These are phyloP conservation scores for Edolisoma coerulescens DNA, from an alignment of 2,113 vertebrate species.

Conservation along the genomic window DNA sequence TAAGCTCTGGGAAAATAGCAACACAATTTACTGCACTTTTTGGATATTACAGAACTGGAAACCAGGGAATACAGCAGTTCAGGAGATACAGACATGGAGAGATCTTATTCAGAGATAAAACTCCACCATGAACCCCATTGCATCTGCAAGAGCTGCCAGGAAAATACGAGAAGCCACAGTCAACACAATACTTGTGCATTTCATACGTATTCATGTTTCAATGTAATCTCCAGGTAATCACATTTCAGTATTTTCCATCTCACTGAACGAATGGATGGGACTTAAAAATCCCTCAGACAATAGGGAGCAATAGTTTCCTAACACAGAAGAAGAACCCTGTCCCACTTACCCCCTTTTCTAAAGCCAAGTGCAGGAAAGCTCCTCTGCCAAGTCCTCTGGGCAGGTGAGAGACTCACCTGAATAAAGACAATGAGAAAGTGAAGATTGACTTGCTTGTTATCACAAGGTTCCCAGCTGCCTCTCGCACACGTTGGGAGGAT, in stretches of 20 bases:
- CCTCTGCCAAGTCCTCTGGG: constrained; percentile 1
- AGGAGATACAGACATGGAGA: background rate
- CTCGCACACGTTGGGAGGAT: accelerated
- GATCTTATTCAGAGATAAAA: background rate
- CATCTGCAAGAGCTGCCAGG: background rate
- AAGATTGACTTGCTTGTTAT: constrained; percentile 30
- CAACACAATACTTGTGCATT: background rate
- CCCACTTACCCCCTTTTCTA: background rate
- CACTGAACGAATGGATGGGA: background rate
- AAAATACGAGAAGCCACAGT: background rate
- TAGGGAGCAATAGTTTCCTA: background rate
- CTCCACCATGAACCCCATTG: background rate
- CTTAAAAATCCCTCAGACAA: background rate
- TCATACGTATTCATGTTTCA: background rate
- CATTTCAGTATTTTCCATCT: background rate
- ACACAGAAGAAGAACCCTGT: background rate
- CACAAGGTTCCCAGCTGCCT: constrained; percentile 17
- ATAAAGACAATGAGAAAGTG: background rate
- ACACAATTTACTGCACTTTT: background rate
- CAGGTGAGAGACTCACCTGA: background rate
- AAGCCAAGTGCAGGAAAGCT: background rate
- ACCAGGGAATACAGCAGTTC: background rate
- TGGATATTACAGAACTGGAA: background rate
- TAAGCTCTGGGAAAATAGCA: background rate
- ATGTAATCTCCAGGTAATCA: accelerated